phyloP scores from a whole-genome alignment of 2,113 vertebrate genomes.

The Pogonocichla stellata region DNA sequence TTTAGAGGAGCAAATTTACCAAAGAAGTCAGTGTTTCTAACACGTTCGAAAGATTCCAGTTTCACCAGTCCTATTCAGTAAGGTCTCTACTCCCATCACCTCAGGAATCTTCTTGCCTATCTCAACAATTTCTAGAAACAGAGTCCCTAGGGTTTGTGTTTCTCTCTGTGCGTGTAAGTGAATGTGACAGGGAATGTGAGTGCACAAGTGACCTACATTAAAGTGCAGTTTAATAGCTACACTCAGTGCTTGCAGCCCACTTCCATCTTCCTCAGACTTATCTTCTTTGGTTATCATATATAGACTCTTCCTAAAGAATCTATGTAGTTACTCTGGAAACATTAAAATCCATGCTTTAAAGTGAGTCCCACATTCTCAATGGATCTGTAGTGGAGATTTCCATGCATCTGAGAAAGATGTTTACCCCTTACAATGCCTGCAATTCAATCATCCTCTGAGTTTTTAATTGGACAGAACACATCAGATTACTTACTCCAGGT shows the following conservation, averaged over 20 bases:
- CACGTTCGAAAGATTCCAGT: neutral
- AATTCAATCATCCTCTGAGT: neutral
- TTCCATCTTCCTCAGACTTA: neutral
- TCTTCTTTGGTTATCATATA: neutral
- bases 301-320: neutral
- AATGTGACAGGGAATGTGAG: neutral
- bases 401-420: neutral
- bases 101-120: neutral
- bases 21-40: neutral
- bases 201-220: neutral
- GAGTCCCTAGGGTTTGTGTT: neutral
- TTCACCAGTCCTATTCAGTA: neutral
- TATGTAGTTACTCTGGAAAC: neutral
- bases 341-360: neutral
- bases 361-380: neutral
- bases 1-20: neutral
- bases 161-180: accelerated
- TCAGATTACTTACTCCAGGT: neutral
- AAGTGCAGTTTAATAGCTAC: neutral
- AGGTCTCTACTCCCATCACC: neutral
- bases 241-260: neutral
- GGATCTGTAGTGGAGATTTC: neutral
- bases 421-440: neutral
- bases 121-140: neutral
- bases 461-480: neutral